Evolutionary conservation across 2,888 invertebrate species (phyloP).

Genomic region (Limnephilus marmoratus): DNA sequence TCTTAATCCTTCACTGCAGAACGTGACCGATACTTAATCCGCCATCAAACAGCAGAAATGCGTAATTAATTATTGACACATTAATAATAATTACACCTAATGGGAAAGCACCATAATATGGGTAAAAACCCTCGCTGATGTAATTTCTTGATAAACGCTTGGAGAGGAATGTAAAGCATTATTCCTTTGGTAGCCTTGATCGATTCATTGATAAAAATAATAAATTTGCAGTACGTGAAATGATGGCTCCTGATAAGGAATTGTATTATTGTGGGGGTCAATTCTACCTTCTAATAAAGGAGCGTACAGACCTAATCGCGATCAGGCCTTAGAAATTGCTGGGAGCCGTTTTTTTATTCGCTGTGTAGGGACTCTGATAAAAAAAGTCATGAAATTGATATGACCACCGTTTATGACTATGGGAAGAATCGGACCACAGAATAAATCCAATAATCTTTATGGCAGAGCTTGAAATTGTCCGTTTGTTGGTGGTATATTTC

Average conservation of each 20-base stretch:
- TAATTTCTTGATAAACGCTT: background rate
- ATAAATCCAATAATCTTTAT: background rate
- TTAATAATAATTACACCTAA: background rate
- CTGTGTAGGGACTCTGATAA: background rate
- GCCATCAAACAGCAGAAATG: background rate
- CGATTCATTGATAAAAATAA: background rate
- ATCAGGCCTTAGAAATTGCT: background rate
- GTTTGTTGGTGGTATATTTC: background rate
- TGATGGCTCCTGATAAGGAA: background rate
- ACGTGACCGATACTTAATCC: background rate
- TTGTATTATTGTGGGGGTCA: background rate
- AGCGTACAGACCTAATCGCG: background rate
- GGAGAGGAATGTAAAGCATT: background rate
- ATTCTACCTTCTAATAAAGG: background rate
- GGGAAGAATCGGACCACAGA: background rate
- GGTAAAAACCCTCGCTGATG: background rate
- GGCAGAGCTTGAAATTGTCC: background rate
- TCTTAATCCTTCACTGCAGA: background rate
- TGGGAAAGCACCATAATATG: background rate
- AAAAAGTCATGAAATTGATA: background rate
- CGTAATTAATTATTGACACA: background rate
- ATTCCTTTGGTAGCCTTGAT: background rate
- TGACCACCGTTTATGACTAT: background rate
- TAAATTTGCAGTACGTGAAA: background rate
- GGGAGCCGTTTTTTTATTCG: background rate